These are phyloP conservation scores for Geopemphigus sp. DNA, from an alignment of 1,140 invertebrate genomes.

Conservation along the genomic window DNA sequence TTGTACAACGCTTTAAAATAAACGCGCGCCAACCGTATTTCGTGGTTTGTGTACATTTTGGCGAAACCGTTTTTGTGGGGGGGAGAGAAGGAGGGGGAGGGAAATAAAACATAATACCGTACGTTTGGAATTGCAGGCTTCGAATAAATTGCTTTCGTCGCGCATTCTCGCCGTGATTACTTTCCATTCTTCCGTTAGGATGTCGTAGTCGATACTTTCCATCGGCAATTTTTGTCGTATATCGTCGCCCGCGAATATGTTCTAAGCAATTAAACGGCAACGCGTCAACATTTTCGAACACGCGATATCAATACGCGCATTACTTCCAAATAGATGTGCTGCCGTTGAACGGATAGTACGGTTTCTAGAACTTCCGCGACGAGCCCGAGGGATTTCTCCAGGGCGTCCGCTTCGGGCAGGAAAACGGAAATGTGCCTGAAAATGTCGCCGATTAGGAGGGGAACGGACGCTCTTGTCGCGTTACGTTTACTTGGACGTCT, in stretches of 20 bases:
- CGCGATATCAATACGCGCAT: background rate
- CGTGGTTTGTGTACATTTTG: no score
- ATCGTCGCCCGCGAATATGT: slow-evolving; percentile 81
- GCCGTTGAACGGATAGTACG: slow-evolving; percentile 24
- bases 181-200: slow-evolving; percentile 69
- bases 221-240: slow-evolving; percentile 78
- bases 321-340: slow-evolving; percentile 22
- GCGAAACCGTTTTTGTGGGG: no score
- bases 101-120: no score
- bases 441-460: no score
- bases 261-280: slow-evolving; percentile 56
- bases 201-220: slow-evolving; percentile 73
- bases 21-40: no score
- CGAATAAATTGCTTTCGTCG: slow-evolving; percentile 53
- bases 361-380: slow-evolving; percentile 4
- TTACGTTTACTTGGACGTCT: slow-evolving; percentile 22
- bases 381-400: slow-evolving; percentile 22
- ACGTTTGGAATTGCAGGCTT: slow-evolving; percentile 51
- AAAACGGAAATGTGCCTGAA: slow-evolving; percentile 9
- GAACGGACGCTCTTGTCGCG: no score
- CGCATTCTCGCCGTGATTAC: slow-evolving; percentile 64
- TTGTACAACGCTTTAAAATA: slow-evolving; percentile 2
- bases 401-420: background rate
- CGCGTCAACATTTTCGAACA: background rate
- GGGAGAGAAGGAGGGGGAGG: no score